These are phyloP conservation scores for Heterodera filipjevi DNA, from an alignment of 2,888 invertebrate genomes.

Conservation along the genomic window DNA sequence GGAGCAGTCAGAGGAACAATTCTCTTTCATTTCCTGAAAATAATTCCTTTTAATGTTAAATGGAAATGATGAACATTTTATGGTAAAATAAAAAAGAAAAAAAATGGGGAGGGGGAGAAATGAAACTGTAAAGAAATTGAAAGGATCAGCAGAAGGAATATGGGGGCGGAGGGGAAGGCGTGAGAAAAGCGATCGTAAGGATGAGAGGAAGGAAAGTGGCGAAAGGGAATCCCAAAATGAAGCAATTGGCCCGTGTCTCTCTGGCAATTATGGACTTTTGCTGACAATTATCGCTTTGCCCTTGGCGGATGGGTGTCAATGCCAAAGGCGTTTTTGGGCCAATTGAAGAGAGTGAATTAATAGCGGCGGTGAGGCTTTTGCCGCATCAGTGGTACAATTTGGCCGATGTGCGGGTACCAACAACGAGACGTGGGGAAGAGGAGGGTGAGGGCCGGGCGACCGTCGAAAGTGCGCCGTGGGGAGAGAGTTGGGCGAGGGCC, in stretches of 20 bases:
- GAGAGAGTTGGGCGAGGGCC: slow-evolving; percentile 6
- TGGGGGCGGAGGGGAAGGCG: not conserved
- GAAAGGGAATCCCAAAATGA: not conserved
- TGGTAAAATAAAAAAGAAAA: not conserved
- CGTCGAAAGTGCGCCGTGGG: slow-evolving; percentile 8
- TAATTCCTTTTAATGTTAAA: not conserved
- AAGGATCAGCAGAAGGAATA: not conserved
- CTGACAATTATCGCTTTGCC: not conserved
- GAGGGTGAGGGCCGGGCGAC: not conserved
- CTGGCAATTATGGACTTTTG: not conserved
- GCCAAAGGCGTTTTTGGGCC: not conserved
- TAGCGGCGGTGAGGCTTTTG: not conserved
- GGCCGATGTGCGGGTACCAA: slow-evolving; percentile 2
- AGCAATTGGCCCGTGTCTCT: not conserved
- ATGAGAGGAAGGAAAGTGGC: no score
- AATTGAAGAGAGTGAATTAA: slow-evolving; percentile 4
- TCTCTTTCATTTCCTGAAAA: not conserved
- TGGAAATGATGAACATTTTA: not conserved
- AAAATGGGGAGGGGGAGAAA: not conserved
- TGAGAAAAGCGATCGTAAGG: not conserved
- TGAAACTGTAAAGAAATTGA: not conserved
- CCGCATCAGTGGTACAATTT: slow-evolving; percentile 4
- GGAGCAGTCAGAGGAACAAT: not conserved
- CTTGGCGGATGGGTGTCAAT: not conserved
- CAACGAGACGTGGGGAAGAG: slow-evolving; percentile 4